Evolutionary conservation across 2,797 vertebrate species (phyloP).

Genomic region (Sylvilagus floridanus): DNA sequence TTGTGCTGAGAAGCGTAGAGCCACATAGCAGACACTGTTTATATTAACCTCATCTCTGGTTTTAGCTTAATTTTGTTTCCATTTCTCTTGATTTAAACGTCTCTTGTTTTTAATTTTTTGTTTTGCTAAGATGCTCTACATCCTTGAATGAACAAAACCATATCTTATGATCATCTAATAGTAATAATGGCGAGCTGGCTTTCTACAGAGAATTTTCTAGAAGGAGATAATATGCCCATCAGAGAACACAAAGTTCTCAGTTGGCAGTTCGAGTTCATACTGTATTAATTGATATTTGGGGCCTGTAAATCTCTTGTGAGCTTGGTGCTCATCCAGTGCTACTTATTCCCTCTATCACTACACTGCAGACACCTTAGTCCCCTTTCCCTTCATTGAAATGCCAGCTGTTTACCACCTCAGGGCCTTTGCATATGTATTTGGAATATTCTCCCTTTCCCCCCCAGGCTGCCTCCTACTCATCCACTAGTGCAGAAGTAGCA

Average conservation of each 20-base stretch:
- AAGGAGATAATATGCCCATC: background rate
- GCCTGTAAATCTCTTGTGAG: background rate
- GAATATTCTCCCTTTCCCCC: background rate
- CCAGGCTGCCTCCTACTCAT: background rate
- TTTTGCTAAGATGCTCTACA: background rate
- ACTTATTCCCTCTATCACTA: background rate
- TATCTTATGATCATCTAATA: background rate
- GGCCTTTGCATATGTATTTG: background rate
- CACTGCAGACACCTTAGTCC: background rate
- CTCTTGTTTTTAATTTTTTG: background rate
- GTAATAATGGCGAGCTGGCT: background rate
- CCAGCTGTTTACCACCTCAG: background rate
- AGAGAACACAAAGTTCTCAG: background rate
- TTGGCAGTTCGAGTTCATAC: background rate
- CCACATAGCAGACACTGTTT: background rate
- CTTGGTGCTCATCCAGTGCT: background rate
- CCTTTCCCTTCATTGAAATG: background rate
- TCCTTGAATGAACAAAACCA: background rate
- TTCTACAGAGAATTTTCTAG: slow-evolving; percentile 46
- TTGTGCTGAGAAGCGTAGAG: background rate
- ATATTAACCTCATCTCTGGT: background rate
- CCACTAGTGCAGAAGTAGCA: background rate
- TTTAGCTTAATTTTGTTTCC: slow-evolving; percentile 41
- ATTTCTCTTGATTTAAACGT: slow-evolving; percentile 15
- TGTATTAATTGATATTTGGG: background rate